Evolutionary conservation across 2,888 invertebrate genomes (phyloP), one percentile per base, ranked within the genome.

Genomic region (Drosophila percnosoma): DNA sequence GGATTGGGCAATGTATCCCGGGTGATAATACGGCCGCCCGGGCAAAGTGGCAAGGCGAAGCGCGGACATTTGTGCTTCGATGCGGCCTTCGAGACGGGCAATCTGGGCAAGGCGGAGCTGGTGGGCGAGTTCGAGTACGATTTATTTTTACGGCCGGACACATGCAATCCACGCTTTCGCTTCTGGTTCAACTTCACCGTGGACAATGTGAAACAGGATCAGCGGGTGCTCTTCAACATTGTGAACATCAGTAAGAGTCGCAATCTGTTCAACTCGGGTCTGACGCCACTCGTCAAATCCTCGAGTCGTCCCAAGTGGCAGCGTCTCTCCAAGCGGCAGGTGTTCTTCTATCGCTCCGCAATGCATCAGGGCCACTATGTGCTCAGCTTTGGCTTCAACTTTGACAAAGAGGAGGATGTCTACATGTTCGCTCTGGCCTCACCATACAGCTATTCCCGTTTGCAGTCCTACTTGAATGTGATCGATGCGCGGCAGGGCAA

Each of bases 101-200:
- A 99, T 93, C 94, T 99, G 60, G 99, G 99, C n/a, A 95, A 98
- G 77, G 98, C 99, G 1, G 98, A 99, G 91, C 95, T 98, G 83
- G 95, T 99, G 84, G 97, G 97, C 8, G 99, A 99, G 89, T 96
- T 96, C 91, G 99, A 99, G 92, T 99, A 99, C 93, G 99, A 99
- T 93, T 94, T 99, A 59, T 99, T 97, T 93, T 96, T 99, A 64
- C 94, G 99, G 51, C 99, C 99, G 0, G 99, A 99, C 93, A 99
- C 99, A 0, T 98, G 99, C 93, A 97, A 98, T 92, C 98, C 99
- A 0, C 95, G 98, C 52, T 95, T 97, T 76, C 94, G 99, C 57
- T 96, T 99, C 83, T 99, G 99, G 99, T 99, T 99, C 93, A 98
- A 99, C 94, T 99, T 99, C 91, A 98, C 98, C 1, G 99, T 99